These are phyloP conservation scores for Podargus strigoides DNA, from an alignment of 2,797 vertebrate genomes.

Conservation along the genomic window DNA sequence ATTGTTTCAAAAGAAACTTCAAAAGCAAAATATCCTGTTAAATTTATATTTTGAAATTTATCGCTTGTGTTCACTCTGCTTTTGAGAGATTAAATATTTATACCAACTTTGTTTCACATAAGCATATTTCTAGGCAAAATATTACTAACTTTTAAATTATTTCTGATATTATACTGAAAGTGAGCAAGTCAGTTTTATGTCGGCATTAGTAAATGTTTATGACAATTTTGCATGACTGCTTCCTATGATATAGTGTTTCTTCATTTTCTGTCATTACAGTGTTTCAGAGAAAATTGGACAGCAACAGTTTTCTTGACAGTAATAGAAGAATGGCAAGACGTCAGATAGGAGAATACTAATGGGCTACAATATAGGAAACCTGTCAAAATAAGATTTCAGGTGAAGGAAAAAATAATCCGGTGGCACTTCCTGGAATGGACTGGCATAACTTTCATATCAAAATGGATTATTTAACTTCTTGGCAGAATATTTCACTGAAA, in stretches of 20 bases:
- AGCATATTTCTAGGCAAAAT: neutral
- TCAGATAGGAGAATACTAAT: neutral
- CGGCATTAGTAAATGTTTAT: neutral
- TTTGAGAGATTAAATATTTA: neutral
- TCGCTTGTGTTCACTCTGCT: neutral
- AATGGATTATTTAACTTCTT: neutral
- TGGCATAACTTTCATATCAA: neutral
- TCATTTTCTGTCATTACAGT: neutral
- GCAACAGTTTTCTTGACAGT: constrained; percentile 5
- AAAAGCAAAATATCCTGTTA: neutral
- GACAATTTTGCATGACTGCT: neutral
- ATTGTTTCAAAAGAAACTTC: neutral
- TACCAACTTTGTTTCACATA: neutral
- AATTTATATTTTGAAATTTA: neutral
- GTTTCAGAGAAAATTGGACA: constrained; percentile 6
- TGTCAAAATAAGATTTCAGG: constrained; percentile 25
- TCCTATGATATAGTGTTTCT: neutral
- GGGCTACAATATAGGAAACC: neutral
- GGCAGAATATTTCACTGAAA: neutral
- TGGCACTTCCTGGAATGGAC: neutral
- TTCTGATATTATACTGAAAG: neutral
- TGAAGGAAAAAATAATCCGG: neutral
- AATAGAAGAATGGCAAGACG: neutral
- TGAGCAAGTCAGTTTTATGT: neutral
- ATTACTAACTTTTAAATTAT: neutral